Conservation (phyloP, 2,888 invertebrate species). For the Dastarcus helophoroides region DNA sequence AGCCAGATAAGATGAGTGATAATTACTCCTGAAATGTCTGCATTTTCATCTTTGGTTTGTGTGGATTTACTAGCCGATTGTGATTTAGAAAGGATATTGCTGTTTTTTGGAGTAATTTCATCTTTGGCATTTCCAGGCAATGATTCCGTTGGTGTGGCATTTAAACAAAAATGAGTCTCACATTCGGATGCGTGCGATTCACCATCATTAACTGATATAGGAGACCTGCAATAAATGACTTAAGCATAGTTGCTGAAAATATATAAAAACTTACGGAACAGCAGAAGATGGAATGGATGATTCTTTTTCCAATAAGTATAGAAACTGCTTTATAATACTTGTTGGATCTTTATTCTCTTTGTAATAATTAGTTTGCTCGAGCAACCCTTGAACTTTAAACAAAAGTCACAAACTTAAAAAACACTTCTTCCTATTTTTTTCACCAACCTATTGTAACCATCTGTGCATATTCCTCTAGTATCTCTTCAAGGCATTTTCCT, state of each 20-base stretch:
- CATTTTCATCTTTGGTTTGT: neutral
- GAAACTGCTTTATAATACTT: slow-evolving; percentile 24
- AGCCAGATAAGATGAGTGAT: neutral
- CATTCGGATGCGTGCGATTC: too few species aligned
- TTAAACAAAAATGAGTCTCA: slow-evolving; percentile 3
- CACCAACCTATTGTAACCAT: slow-evolving; percentile 30
- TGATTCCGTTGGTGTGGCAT: slow-evolving; percentile 8
- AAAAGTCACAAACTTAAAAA: neutral
- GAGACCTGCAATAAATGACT: slow-evolving; percentile 1
- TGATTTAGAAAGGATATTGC: neutral
- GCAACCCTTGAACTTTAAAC: slow-evolving; percentile 28
- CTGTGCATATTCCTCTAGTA: slow-evolving; percentile 30
- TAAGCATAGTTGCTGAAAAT: neutral
- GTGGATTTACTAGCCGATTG: neutral
- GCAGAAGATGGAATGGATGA: slow-evolving; percentile 1
- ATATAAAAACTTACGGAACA: neutral
- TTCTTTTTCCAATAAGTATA: slow-evolving; percentile 25
- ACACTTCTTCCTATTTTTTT: neutral
- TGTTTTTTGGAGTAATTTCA: neutral
- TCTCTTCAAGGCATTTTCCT: slow-evolving; percentile 30
- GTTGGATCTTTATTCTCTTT: slow-evolving; percentile 19
- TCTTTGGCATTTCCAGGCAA: slow-evolving; percentile 8
- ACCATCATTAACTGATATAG: neutral
- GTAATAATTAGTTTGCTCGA: slow-evolving; percentile 30
- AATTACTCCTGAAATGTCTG: slow-evolving; percentile 5